Percentiles rank a stretch among this genome's conserved stretches.
phyloP scores from a whole-genome alignment of 2,888 invertebrate genomes.

The Minunthozetes semirufus region DNA sequence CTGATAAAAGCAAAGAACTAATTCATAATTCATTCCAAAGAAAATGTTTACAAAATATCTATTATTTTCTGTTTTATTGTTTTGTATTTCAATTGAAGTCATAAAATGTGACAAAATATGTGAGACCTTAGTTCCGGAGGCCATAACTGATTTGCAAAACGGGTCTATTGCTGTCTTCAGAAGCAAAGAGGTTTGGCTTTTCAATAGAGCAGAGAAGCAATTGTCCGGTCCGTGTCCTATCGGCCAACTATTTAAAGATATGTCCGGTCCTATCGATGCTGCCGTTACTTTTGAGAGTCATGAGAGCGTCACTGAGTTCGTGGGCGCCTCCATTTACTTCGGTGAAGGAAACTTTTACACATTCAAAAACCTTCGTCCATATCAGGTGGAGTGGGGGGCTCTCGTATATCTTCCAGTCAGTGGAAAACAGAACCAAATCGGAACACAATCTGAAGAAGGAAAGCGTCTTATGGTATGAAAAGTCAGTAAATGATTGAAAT shows the following conservation, averaged over 20 bases:
- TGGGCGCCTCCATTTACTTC: background rate
- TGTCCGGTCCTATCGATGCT: background rate
- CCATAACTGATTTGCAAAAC: background rate
- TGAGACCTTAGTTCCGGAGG: background rate
- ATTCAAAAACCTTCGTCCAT: background rate
- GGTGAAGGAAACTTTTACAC: background rate
- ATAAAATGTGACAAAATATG: background rate
- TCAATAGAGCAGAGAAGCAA: background rate
- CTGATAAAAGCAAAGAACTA: too few species aligned
- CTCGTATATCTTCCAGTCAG: background rate
- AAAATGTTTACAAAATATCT: too few species aligned
- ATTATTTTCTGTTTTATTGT: too few species aligned
- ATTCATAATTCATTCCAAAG: too few species aligned
- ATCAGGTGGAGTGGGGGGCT: background rate
- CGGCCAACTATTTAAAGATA: background rate
- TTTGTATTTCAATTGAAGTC: background rate
- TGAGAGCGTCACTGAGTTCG: background rate
- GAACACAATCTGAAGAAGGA: background rate
- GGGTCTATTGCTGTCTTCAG: background rate
- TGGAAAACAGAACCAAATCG: background rate
- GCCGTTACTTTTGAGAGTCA: background rate
- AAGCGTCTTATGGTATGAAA: background rate
- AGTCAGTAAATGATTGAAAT: background rate
- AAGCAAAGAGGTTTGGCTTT: background rate
- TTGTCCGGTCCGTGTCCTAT: slow-evolving; percentile 12